Evolutionary conservation across 2,797 vertebrate genomes (phyloP).

Genomic region (Ctenosaura bakeri): DNA sequence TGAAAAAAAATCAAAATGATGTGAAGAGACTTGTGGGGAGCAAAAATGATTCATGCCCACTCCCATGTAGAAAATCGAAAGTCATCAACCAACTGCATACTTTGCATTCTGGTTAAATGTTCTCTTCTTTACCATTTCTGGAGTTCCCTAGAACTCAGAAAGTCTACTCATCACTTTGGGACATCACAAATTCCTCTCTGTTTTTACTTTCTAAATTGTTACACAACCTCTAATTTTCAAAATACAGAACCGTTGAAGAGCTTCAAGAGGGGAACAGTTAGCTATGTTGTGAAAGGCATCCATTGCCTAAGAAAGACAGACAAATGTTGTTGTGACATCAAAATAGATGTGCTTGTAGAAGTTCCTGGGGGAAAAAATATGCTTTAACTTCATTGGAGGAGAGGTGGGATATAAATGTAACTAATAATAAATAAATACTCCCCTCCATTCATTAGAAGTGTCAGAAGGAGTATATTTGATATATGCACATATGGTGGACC

Average conservation of each 20-base stretch:
- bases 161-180: not conserved
- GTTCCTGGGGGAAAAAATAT: not conserved
- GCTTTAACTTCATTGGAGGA: no score
- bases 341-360: not conserved
- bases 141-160: not conserved
- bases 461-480: not conserved
- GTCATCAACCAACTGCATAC: not conserved
- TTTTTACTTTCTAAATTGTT: not conserved
- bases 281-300: not conserved
- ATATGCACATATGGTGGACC: not conserved
- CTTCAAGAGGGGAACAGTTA: not conserved
- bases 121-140: not conserved
- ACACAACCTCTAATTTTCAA: not conserved
- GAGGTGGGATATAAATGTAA: no score
- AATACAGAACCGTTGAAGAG: not conserved
- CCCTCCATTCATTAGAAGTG: not conserved
- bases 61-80: no score
- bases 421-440: no score
- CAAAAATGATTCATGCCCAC: no score
- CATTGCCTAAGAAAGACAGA: not conserved
- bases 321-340: not conserved
- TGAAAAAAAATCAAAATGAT: no score
- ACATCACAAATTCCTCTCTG: not conserved
- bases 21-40: no score
- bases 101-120: no score